Percentiles rank a stretch among this genome's conserved stretches.
phyloP scores from a whole-genome alignment of 2,797 vertebrate species.

The Sebastes kiyomatsui region DNA sequence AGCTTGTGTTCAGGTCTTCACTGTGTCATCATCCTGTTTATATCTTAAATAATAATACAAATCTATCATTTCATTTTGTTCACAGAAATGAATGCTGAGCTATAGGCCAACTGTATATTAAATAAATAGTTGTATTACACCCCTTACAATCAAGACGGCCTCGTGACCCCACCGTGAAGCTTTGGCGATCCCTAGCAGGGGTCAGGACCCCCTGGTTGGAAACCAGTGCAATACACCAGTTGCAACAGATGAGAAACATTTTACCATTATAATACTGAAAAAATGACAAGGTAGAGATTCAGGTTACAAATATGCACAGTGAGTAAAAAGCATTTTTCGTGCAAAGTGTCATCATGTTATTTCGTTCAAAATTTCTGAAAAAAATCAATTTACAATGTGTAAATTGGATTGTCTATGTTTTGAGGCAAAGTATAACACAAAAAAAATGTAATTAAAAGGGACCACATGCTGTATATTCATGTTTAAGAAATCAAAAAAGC shows the following conservation, averaged over 20 bases:
- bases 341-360: not conserved
- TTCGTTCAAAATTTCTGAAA: not conserved
- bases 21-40: too few relatives aligned
- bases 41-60: too few relatives aligned
- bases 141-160: too few relatives aligned
- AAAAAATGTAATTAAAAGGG: not conserved
- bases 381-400: not conserved
- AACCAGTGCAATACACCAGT: not conserved
- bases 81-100: too few relatives aligned
- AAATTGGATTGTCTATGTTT: not conserved
- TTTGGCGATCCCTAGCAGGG: too few relatives aligned
- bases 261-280: not conserved
- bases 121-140: too few relatives aligned
- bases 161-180: too few relatives aligned
- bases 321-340: not conserved
- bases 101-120: too few relatives aligned
- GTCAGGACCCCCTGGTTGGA: not conserved
- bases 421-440: not conserved
- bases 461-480: conserved; percentile 7
- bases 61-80: too few relatives aligned
- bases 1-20: too few relatives aligned
- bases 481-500: conserved; percentile 48
- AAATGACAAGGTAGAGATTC: not conserved
- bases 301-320: not conserved
- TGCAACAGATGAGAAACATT: not conserved